Base-by-base conservation (phyloP, 1,140 invertebrate genomes). In the Drosophila littoralis region DNA sequence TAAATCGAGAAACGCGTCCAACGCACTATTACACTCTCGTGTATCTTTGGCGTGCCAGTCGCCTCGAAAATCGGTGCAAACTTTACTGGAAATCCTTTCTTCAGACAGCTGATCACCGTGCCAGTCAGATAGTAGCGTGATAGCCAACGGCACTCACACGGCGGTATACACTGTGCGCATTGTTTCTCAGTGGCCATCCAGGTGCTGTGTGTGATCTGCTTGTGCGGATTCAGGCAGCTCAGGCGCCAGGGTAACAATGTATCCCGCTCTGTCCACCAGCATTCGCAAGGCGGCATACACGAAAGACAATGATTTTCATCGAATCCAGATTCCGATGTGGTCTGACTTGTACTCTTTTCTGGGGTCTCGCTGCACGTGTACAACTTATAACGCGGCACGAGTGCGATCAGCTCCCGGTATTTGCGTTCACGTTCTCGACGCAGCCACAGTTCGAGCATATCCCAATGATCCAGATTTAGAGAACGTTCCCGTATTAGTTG, bases 1-100 rank as follows among this genome's bases (percentile, higher is more conserved):
- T 33, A 88, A 8, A 88, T 70, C 0, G 84, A 88, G 45, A 88
- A 88, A 10, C 84, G 77, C 0, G 84, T 89, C 84, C 84, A 88
- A 0, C 84, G 69, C 13, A 74, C 76, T 32, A 82, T 40, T 5
- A 86, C 13, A 61, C 83, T 88, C 22, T 76, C 76, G 7, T 83
- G 57, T 1, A 74, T 54, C 0, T 55, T 54, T 7, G 79, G 67
- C 13, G 35, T n/a, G 22, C 74, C 72, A 1, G 76, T 76, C 3
- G 82, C 79, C 42, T 86, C 83, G 54, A 88, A 86, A 13, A 78
- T 89, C 15, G 80, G 84, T 12, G 67, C 65, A 46, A 88, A 88
- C 65, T 88, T 88, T 28, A 80, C 77, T 13, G 84, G 84, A 45
- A 88, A 88, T 5, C 45, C 67, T 0, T 59, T 40, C 45, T 88